phyloP scores from a whole-genome alignment of 64 coral and sea anemone species.

The Montipora foliosa region DNA sequence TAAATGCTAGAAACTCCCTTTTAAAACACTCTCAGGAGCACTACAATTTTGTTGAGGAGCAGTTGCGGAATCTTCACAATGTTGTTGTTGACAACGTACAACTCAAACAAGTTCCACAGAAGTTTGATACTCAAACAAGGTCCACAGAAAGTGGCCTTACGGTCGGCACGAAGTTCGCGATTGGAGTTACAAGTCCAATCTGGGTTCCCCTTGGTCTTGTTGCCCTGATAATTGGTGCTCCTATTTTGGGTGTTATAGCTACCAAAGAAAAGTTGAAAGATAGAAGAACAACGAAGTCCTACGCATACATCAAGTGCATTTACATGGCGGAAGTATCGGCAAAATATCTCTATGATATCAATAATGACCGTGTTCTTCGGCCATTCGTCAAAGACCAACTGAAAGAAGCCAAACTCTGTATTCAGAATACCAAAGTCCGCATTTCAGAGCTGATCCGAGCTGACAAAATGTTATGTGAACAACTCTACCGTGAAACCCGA shows the following conservation, averaged over 20 bases:
- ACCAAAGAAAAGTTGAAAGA: conserved; percentile 5
- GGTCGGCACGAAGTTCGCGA: not conserved
- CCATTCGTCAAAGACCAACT: too few relatives aligned
- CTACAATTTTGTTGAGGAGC: not conserved
- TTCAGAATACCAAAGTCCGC: not conserved
- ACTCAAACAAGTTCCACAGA: too few relatives aligned
- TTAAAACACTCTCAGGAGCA: not conserved
- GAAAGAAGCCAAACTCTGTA: too few relatives aligned
- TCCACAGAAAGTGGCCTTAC: too few relatives aligned
- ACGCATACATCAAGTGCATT: not conserved
- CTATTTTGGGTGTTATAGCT: not conserved
- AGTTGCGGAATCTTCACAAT: conserved; percentile 7
- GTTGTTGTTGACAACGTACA: not conserved
- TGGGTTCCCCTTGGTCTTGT: not conserved
- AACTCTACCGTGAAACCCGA: not conserved
- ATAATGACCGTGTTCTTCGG: not conserved
- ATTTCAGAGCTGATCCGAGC: not conserved
- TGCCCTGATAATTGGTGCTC: not conserved
- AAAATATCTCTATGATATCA: not conserved
- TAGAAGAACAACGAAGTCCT: not conserved
- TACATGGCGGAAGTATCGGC: not conserved
- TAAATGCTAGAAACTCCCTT: not conserved
- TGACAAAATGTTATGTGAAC: not conserved
- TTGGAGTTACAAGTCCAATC: not conserved
- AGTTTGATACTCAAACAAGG: too few relatives aligned